Conservation (phyloP, 2,113 vertebrate genomes). For the Haemorhous mexicanus region DNA sequence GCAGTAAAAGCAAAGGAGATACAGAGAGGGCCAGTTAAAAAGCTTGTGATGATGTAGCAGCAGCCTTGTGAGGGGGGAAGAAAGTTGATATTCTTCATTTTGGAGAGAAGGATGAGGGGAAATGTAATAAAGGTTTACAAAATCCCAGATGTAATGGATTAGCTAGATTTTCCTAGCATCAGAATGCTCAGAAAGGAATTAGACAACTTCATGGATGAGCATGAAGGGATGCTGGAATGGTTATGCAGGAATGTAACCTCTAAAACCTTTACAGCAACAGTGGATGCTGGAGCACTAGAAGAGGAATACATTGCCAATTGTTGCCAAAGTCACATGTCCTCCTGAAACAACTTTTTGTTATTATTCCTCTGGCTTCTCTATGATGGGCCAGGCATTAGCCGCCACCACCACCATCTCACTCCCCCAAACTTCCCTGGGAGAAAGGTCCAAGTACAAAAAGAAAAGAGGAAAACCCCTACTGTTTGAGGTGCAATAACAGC, state of each 20-base stretch:
- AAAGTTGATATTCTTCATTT: neutral
- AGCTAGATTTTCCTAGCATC: neutral
- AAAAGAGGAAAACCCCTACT: neutral
- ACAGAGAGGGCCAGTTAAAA: neutral
- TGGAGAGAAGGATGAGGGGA: neutral
- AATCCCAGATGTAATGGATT: neutral
- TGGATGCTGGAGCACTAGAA: neutral
- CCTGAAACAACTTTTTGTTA: neutral
- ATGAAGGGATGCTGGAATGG: neutral
- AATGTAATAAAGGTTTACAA: neutral
- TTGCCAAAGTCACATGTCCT: neutral
- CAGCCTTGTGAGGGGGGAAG: neutral
- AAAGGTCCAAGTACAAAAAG: neutral
- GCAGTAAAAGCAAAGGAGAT: neutral
- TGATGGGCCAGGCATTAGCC: neutral
- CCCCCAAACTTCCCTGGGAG: neutral
- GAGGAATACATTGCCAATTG: neutral
- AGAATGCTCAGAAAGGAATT: neutral
- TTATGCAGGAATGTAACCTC: neutral
- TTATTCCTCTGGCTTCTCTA: neutral
- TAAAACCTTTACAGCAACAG: neutral
- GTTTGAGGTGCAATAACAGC: neutral
- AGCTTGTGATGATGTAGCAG: neutral
- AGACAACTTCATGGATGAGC: neutral
- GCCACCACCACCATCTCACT: neutral